A percentile compares a stretch with the other conserved stretches of the same genome.
Evolutionary conservation across 2,888 invertebrate species (phyloP).

Genomic region (Anthophora plumipes): DNA sequence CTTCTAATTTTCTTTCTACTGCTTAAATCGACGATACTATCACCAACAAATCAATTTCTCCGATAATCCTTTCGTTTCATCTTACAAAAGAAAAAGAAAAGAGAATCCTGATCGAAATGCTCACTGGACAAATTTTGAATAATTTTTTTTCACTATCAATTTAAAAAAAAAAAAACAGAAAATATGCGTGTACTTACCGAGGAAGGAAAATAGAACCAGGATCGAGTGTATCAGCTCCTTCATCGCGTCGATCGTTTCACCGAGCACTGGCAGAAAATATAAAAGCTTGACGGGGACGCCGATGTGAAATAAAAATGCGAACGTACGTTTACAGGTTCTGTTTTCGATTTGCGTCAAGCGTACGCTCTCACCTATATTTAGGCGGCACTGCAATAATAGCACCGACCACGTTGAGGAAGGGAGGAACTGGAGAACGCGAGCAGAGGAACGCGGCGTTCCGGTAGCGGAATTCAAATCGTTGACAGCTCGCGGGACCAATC

Average conservation of each 20-base stretch:
- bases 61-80: not conserved
- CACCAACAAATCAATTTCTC: not conserved
- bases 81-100: not conserved
- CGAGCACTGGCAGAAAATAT: conserved; percentile 2
- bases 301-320: conserved; percentile 8
- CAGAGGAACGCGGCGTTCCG: conserved; percentile 39
- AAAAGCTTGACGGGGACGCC: not conserved
- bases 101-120: not conserved
- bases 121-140: too few relatives aligned
- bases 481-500: not conserved
- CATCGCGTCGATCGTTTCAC: conserved; percentile 36
- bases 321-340: conserved; percentile 51
- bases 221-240: conserved; percentile 22
- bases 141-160: not conserved
- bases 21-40: not conserved
- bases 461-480: conserved; percentile 13
- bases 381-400: conserved; percentile 67
- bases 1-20: not conserved
- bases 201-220: conserved; percentile 29
- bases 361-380: conserved; percentile 68
- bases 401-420: conserved; percentile 49
- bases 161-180: not conserved
- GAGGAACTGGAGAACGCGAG: conserved; percentile 58
- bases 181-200: conserved; percentile 52
- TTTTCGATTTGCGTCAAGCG: conserved; percentile 66